Conservation (phyloP, 2,797 vertebrate genomes). For the Mareca strepera region DNA sequence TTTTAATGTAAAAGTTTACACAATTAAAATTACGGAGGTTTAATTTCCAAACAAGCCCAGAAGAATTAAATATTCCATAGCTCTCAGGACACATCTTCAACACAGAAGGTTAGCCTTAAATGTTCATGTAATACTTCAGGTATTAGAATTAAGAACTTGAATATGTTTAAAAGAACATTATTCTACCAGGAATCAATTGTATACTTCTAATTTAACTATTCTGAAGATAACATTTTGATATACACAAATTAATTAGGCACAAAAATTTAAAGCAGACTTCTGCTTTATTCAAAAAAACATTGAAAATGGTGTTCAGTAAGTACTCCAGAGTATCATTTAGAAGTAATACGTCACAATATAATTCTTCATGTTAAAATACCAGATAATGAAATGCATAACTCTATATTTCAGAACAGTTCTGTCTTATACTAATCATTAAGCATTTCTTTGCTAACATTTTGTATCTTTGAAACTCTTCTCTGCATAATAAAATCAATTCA, state of each 20-base stretch:
- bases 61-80: slow-evolving; percentile 71
- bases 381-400: slow-evolving; percentile 46
- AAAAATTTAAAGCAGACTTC: slow-evolving; percentile 40
- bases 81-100: slow-evolving; percentile 59
- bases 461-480: slow-evolving; percentile 28
- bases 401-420: background rate
- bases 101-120: slow-evolving; percentile 43
- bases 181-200: slow-evolving; percentile 43
- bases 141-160: slow-evolving; percentile 55
- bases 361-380: slow-evolving; percentile 26
- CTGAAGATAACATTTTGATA: slow-evolving; percentile 61
- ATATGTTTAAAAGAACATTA: slow-evolving; percentile 54
- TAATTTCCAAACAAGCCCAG: slow-evolving; percentile 74
- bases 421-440: background rate
- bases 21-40: slow-evolving; percentile 72
- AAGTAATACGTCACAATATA: slow-evolving; percentile 12
- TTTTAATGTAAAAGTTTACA: slow-evolving; percentile 74
- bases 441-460: slow-evolving; percentile 47
- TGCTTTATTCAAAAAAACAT: slow-evolving; percentile 17
- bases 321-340: slow-evolving; percentile 30
- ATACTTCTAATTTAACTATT: slow-evolving; percentile 41
- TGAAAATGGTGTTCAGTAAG: background rate
- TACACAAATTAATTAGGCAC: slow-evolving; percentile 53
- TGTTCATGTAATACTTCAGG: slow-evolving; percentile 50
- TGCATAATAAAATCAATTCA: slow-evolving; percentile 38